A percentile compares a stretch with the other conserved stretches of the same genome.
Evolutionary conservation across 1,140 invertebrate species (phyloP).

Genomic region (Drosophila guanche): DNA sequence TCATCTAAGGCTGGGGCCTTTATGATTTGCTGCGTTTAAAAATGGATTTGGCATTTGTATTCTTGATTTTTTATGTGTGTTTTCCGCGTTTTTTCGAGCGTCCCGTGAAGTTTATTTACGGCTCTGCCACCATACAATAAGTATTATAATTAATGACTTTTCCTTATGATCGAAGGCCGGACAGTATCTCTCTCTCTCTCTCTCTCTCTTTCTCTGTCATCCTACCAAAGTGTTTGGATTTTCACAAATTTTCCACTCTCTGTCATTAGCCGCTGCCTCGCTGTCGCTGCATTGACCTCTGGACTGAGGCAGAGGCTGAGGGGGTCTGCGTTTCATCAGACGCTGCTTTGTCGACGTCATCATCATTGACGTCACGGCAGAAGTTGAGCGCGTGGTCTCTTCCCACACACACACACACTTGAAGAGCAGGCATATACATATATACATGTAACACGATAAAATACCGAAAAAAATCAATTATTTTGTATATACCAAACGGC

Average conservation of each 20-base stretch:
- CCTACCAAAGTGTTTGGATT: slow-evolving; percentile 15
- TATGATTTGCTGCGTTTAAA: slow-evolving; percentile 25
- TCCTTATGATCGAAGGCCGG: slow-evolving; percentile 46
- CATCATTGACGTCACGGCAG: slow-evolving; percentile 70
- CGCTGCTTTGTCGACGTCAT: slow-evolving; percentile 59
- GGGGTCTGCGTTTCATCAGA: slow-evolving; percentile 31
- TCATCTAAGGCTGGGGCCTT: slow-evolving; percentile 23
- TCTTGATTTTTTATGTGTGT: slow-evolving; percentile 11
- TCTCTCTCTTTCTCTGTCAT: slow-evolving; percentile 10
- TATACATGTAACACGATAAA: slow-evolving; percentile 22
- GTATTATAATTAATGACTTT: slow-evolving; percentile 71
- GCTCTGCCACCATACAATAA: slow-evolving; percentile 54
- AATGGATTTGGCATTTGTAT: slow-evolving; percentile 31
- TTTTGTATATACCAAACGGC: slow-evolving; percentile 58
- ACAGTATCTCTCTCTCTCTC: no score
- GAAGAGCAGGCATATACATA: slow-evolving; percentile 2
- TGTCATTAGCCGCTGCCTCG: slow-evolving; percentile 20
- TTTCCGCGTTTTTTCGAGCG: slow-evolving; percentile 43
- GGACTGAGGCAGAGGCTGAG: slow-evolving; percentile 9
- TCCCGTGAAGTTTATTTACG: slow-evolving; percentile 70
- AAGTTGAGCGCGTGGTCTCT: no score
- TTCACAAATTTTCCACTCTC: slow-evolving; percentile 51
- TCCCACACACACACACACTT: slow-evolving; percentile 8
- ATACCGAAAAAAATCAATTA: slow-evolving; percentile 67
- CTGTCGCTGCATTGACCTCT: slow-evolving; percentile 57